phyloP scores from a whole-genome alignment of 1,140 invertebrate species.

The Meteorus sp. region DNA sequence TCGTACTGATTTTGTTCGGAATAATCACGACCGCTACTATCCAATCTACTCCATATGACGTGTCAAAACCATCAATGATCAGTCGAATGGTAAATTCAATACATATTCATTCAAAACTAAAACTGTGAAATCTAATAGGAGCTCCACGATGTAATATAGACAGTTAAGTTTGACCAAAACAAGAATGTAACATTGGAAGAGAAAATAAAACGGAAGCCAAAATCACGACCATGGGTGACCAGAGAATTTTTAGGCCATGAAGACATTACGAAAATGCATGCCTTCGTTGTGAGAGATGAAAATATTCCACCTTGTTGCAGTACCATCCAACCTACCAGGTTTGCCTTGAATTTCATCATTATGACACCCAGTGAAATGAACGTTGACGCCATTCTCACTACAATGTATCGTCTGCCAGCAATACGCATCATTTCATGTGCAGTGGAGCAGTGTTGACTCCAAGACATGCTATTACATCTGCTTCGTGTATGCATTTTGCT shows the following conservation, averaged over 20 bases:
- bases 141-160: no score
- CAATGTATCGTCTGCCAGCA: slow-evolving; percentile 28
- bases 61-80: no score
- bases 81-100: no score
- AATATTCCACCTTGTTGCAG: slow-evolving; percentile 29
- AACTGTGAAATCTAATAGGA: no score
- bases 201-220: slow-evolving; percentile 4
- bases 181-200: neutral
- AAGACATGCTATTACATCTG: slow-evolving; percentile 32
- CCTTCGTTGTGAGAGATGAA: slow-evolving; percentile 35
- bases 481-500: slow-evolving; percentile 34
- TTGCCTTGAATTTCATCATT: slow-evolving; percentile 20
- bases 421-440: slow-evolving; percentile 35
- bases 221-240: slow-evolving; percentile 26
- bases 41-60: no score
- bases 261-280: slow-evolving; percentile 33
- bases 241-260: slow-evolving; percentile 21
- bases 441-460: slow-evolving; percentile 30
- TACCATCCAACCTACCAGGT: slow-evolving; percentile 29
- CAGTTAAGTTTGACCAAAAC: no score
- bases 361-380: neutral
- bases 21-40: no score
- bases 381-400: neutral
- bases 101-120: no score
- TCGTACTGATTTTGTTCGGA: no score